Evolutionary conservation across 2,113 vertebrate species (phyloP).

Genomic region (Balaenoptera acutorostrata): DNA sequence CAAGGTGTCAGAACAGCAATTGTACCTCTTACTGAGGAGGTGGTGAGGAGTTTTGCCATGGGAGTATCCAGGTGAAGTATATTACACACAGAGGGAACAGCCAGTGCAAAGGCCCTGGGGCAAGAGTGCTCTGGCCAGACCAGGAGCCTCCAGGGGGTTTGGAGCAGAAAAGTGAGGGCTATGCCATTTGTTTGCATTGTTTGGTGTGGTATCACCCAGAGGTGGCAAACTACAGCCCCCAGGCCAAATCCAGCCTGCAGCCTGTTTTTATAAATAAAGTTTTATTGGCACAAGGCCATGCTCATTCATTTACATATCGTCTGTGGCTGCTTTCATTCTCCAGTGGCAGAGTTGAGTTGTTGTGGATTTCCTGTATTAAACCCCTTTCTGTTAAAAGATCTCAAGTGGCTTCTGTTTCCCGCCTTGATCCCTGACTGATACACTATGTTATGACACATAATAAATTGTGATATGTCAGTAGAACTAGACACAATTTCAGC

Average conservation of each 20-base stretch:
- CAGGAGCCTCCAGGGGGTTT: neutral
- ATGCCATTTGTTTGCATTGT: neutral
- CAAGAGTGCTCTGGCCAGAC: neutral
- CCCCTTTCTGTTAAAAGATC: neutral
- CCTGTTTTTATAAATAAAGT: neutral
- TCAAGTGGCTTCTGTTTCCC: neutral
- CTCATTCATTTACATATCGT: neutral
- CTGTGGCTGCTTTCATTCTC: neutral
- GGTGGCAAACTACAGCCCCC: neutral
- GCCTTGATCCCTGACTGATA: neutral
- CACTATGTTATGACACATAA: neutral
- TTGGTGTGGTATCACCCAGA: too few species aligned
- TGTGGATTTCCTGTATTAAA: neutral
- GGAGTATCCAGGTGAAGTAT: neutral
- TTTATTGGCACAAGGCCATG: neutral
- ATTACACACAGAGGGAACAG: neutral
- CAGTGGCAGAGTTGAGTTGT: fast-evolving
- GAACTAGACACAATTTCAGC: neutral
- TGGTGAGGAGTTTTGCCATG: neutral
- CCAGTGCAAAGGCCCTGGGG: neutral
- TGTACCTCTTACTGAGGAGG: neutral
- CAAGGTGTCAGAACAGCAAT: neutral
- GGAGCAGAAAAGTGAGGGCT: neutral
- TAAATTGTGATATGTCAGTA: neutral
- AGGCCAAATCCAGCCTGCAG: neutral